A percentile compares a stretch with the other conserved stretches of the same genome.
phyloP scores from a whole-genome alignment of 2,888 invertebrate species.

The Hirtodrosophila histrioides region DNA sequence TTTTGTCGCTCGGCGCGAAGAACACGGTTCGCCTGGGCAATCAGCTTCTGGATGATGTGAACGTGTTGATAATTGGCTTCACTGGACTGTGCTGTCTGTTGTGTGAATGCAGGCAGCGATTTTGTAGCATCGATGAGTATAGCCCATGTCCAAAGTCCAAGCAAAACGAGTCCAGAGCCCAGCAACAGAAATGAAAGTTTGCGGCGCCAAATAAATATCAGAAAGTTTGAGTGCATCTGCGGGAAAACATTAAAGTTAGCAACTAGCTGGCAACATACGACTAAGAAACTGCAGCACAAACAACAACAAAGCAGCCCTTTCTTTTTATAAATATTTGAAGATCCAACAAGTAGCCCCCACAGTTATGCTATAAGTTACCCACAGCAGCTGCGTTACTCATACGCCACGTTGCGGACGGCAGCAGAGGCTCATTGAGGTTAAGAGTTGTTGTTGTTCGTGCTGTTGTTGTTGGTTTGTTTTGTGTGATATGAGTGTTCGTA shows the following conservation, averaged over 20 bases:
- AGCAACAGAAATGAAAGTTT: constrained; percentile 83
- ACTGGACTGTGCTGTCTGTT: constrained; percentile 24
- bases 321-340: constrained; percentile 74
- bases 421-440: constrained; percentile 70
- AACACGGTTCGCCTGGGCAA: constrained; percentile 84
- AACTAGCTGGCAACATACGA: background rate
- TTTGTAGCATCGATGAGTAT: constrained; percentile 75
- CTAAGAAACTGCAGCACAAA: constrained; percentile 15
- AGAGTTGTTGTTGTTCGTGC: constrained; percentile 53
- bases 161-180: constrained; percentile 77
- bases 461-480: constrained; percentile 45
- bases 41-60: constrained; percentile 83
- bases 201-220: constrained; percentile 83
- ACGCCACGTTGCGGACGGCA: constrained; percentile 59
- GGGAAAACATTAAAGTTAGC: constrained; percentile 19
- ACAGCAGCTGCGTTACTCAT: constrained; percentile 63
- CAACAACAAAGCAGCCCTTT: constrained; percentile 22
- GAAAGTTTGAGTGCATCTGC: constrained; percentile 84
- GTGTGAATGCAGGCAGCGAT: constrained; percentile 33
- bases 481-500: constrained; percentile 28
- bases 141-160: constrained; percentile 84
- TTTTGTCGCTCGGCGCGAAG: constrained; percentile 76
- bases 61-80: constrained; percentile 75
- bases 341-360: constrained; percentile 72
- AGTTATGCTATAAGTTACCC: constrained; percentile 60